Conservation (phyloP, 2,888 invertebrate species). For the Antitype chi region DNA sequence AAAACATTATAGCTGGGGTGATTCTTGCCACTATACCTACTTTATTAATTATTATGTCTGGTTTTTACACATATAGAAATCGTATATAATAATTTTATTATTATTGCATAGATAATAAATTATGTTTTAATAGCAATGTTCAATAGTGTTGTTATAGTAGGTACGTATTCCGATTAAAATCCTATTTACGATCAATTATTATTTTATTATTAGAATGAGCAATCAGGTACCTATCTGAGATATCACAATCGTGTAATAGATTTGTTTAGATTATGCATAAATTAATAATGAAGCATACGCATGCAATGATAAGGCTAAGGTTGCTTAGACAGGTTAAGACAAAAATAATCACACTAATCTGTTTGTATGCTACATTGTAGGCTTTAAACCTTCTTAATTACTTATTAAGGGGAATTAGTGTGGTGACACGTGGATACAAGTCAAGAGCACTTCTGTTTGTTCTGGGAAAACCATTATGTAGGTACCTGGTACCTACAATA, state of each 20-base stretch:
- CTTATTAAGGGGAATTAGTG: not conserved
- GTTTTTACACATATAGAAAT: not conserved
- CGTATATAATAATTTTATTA: not conserved
- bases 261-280: not conserved
- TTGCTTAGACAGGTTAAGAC: not conserved
- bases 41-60: not conserved
- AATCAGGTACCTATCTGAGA: not conserved
- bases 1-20: not conserved
- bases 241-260: not conserved
- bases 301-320: not conserved
- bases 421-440: not conserved
- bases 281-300: not conserved
- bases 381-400: not conserved
- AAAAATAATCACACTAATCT: constrained; percentile 1
- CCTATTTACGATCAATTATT: constrained; percentile 15
- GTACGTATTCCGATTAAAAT: constrained; percentile 4
- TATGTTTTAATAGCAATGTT: not conserved
- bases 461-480: not conserved
- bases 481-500: not conserved
- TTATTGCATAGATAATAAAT: not conserved
- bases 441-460: not conserved
- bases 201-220: constrained; percentile 13
- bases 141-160: not conserved
- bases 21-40: not conserved
- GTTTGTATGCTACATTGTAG: not conserved